Evolutionary conservation across 2,113 vertebrate genomes (phyloP).

Genomic region (Ictalurus punctatus): DNA sequence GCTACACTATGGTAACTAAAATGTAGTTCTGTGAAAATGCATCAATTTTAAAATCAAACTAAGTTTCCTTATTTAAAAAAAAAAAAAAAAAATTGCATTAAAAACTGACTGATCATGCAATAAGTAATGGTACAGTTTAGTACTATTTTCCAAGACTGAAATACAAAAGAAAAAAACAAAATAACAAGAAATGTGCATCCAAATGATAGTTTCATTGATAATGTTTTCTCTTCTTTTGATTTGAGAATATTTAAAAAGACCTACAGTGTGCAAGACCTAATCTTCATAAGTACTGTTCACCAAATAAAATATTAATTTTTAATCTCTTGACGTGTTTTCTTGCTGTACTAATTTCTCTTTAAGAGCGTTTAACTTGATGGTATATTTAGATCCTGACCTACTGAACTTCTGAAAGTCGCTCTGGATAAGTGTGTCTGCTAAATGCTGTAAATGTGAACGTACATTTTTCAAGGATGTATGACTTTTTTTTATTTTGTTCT

Average conservation of each 20-base stretch:
- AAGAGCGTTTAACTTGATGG: background rate
- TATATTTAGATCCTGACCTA: conserved; percentile 20
- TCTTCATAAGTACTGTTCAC: background rate
- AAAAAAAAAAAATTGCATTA: background rate
- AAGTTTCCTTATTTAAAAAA: no score
- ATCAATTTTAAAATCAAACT: background rate
- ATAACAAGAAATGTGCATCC: background rate
- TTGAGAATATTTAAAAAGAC: background rate
- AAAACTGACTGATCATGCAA: background rate
- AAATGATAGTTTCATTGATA: background rate
- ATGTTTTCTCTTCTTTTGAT: background rate
- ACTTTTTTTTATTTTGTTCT: background rate
- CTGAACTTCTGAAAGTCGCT: background rate
- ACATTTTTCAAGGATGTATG: background rate
- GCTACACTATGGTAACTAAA: background rate
- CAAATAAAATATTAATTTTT: background rate
- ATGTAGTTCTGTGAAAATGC: background rate
- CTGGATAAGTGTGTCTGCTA: background rate
- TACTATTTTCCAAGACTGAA: background rate
- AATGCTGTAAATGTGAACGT: background rate
- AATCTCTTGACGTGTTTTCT: background rate
- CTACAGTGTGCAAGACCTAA: background rate
- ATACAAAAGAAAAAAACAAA: background rate
- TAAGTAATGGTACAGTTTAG: background rate
- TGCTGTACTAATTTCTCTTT: background rate